Base-by-base conservation (phyloP, 2,888 invertebrate genomes). In the Agapostemon virescens region DNA sequence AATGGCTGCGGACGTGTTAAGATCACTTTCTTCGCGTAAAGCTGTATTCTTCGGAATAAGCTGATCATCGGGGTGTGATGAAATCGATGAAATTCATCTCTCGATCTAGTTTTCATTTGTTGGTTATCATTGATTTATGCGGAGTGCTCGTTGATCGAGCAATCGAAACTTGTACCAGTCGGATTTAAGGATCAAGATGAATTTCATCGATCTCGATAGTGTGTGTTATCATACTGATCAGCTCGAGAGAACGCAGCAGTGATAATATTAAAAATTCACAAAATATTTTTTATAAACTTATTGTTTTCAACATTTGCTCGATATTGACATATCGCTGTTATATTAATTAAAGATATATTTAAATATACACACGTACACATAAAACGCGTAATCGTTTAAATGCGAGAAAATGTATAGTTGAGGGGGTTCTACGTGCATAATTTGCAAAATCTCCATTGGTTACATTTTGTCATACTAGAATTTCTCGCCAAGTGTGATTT, bases 311-410 rank as follows among this genome's bases (percentile, higher is more conserved):
- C 17, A 23, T 79, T 79, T 66, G 80, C 73, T 80, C 72, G 79
- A 80, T 73, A 79, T 58, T 23, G n/a, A 80, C 80, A 80, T 80
- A 80, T 80, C 80, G 80, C 80, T 80, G 79, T 79, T 80, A 36
- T 66, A 73, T 73, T 69, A 80, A 79, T 80, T 80, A 73, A 79
- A 80, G 73, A 79, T 63, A 77, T 58, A 79, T 36, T 71, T 67
- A 23, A 36, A 42, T 61, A 79, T 38, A 77, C 77, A 66, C 38
- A 77, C 7, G 58, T 58, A 58, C 61, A 58, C 70, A 33, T 55
- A 38, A 23, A 23, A 69, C 63, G 72, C 79, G 68, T 72, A 67
- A 69, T 61, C 68, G 71, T 79, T 77, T 76, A 79, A 79, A 68
- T 71, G 77, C 67, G 45, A 67, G 23, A 23, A 71, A 45, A 66